Percentiles rank a stretch among this genome's conserved stretches.
These are phyloP conservation scores for Urocolius indicus DNA, from an alignment of 2,113 vertebrate genomes.

Conservation along the genomic window DNA sequence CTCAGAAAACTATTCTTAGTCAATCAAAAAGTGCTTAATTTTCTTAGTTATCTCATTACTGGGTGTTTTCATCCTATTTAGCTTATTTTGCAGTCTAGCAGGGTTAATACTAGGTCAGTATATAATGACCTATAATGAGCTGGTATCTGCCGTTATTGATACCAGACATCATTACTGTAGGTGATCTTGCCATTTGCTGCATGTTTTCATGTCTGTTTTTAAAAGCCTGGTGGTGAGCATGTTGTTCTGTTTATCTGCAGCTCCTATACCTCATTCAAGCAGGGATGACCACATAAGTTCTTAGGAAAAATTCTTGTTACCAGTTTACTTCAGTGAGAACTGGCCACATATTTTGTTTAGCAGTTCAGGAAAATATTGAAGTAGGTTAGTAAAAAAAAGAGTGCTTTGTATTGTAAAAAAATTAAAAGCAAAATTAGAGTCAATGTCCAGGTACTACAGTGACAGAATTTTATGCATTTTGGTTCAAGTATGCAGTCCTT, in stretches of 20 bases:
- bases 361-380: background rate
- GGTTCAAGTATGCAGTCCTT: background rate
- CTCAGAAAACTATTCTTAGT: background rate
- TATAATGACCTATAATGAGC: background rate
- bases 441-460: background rate
- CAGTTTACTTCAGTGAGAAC: background rate
- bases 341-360: background rate
- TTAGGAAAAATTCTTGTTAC: background rate
- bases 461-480: background rate
- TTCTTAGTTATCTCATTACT: background rate
- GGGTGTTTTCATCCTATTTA: background rate
- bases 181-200: background rate
- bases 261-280: background rate
- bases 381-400: background rate
- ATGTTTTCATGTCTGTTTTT: background rate
- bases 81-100: conserved; percentile 7
- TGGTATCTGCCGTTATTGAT: background rate
- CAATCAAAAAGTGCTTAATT: background rate
- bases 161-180: background rate
- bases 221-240: background rate
- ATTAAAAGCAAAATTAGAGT: background rate
- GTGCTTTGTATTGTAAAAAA: background rate
- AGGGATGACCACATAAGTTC: background rate
- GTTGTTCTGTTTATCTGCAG: background rate
- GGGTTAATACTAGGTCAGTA: conserved; percentile 16